Conservation (phyloP, 2,113 vertebrate genomes). For the Myodes glareolus region DNA sequence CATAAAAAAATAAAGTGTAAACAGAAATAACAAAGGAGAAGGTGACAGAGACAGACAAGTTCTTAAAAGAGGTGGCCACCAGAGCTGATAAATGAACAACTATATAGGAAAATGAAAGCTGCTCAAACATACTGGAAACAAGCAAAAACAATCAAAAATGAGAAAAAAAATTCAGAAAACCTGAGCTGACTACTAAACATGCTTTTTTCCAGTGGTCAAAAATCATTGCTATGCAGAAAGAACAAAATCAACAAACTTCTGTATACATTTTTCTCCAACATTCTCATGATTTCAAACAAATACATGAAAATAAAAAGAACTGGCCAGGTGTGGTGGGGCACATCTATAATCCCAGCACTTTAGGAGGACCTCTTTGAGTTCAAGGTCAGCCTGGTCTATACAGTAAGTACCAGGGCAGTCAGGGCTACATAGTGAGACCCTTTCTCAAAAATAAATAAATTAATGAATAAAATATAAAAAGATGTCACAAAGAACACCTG, state of each 20-base stretch:
- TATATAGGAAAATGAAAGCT: constrained; percentile 45
- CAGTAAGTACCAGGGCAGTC: neutral
- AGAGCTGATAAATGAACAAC: constrained; percentile 4
- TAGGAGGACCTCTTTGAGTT: neutral
- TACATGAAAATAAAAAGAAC: neutral
- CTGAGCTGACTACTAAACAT: neutral
- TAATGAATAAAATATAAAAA: constrained; percentile 18
- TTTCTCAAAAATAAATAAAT: neutral
- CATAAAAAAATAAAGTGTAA: constrained; percentile 27
- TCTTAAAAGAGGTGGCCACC: constrained; percentile 13
- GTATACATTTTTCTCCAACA: neutral
- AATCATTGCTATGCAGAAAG: neutral
- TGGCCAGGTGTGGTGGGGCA: neutral
- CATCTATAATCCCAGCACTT: neutral
- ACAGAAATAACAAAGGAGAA: constrained; percentile 39
- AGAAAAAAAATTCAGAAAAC: neutral
- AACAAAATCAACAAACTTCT: constrained; percentile 31
- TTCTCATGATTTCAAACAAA: neutral
- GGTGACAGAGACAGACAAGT: neutral
- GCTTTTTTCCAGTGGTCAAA: constrained; percentile 1
- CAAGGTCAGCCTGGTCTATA: neutral
- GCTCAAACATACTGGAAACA: neutral
- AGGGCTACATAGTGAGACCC: neutral
- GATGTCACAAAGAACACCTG: neutral
- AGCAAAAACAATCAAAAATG: neutral